Evolutionary conservation across 2,113 vertebrate species (phyloP).

Genomic region (Tapirus terrestris): DNA sequence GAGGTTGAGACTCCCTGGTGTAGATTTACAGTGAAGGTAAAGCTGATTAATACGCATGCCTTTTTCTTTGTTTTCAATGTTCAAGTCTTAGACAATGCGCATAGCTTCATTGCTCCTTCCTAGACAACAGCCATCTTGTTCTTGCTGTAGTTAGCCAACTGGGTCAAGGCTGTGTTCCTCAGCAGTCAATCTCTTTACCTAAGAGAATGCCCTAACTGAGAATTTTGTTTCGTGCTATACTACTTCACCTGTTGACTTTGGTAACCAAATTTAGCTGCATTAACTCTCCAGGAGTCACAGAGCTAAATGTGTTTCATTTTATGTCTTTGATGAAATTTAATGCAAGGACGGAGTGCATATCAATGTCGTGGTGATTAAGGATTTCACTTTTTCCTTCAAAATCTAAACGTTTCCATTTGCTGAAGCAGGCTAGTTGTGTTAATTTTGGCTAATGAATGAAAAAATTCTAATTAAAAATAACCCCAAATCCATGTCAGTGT

Average conservation of each 20-base stretch:
- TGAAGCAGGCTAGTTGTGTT: neutral
- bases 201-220: neutral
- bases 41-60: neutral
- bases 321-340: neutral
- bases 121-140: neutral
- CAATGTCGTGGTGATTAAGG: neutral
- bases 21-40: neutral
- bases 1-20: neutral
- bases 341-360: neutral
- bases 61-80: neutral
- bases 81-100: neutral
- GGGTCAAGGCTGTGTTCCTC: slow-evolving; percentile 13
- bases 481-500: neutral
- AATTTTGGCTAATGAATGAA: slow-evolving; percentile 32
- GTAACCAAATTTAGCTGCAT: neutral
- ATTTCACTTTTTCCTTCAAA: neutral
- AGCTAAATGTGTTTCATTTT: neutral
- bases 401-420: neutral
- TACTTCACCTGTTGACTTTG: neutral
- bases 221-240: neutral
- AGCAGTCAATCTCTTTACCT: neutral
- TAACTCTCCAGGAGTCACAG: neutral
- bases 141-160: neutral
- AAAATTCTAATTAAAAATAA: slow-evolving; percentile 47
- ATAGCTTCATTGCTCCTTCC: neutral